phyloP scores from a whole-genome alignment of 2,888 invertebrate genomes.

The Rhabditoides inermis region DNA sequence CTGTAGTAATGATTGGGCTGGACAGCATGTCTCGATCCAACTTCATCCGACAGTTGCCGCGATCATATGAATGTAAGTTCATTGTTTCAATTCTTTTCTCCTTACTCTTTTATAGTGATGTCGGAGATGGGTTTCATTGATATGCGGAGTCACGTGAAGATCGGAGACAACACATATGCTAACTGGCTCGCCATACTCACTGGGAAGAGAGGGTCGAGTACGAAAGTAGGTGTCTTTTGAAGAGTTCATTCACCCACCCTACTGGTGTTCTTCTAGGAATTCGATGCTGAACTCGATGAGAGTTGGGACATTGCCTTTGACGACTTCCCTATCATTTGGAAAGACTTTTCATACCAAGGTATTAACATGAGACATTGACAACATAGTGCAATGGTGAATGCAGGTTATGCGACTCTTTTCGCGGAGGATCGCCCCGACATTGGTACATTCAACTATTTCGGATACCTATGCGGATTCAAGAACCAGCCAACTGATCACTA shows the following conservation, averaged over 20 bases:
- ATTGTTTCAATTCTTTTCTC: no score
- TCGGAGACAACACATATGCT: slow-evolving; percentile 54
- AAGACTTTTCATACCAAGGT: slow-evolving; percentile 8
- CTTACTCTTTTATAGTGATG: no score
- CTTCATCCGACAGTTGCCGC: slow-evolving; percentile 49
- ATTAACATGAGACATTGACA: background rate
- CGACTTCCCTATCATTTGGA: slow-evolving; percentile 30
- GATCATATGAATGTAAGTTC: slow-evolving; percentile 20
- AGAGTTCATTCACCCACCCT: background rate
- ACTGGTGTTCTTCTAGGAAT: slow-evolving; percentile 17
- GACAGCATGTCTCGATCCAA: slow-evolving; percentile 54
- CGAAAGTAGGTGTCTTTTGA: slow-evolving; percentile 2
- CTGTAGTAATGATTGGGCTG: slow-evolving; percentile 53
- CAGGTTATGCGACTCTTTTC: slow-evolving; percentile 52
- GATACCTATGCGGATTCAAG: slow-evolving; percentile 45
- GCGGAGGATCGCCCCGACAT: slow-evolving; percentile 54
- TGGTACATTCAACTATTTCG: slow-evolving; percentile 52
- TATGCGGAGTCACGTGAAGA: slow-evolving; percentile 50
- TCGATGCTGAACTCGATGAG: slow-evolving; percentile 29
- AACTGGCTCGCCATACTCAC: slow-evolving; percentile 52
- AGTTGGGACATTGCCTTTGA: slow-evolving; percentile 33
- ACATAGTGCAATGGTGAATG: background rate
- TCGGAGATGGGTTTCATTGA: slow-evolving; percentile 32
- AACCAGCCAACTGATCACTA: slow-evolving; percentile 53
- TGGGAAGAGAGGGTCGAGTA: slow-evolving; percentile 32